phyloP scores from a whole-genome alignment of 2,797 vertebrate species.

The Peromyscus aztecus region DNA sequence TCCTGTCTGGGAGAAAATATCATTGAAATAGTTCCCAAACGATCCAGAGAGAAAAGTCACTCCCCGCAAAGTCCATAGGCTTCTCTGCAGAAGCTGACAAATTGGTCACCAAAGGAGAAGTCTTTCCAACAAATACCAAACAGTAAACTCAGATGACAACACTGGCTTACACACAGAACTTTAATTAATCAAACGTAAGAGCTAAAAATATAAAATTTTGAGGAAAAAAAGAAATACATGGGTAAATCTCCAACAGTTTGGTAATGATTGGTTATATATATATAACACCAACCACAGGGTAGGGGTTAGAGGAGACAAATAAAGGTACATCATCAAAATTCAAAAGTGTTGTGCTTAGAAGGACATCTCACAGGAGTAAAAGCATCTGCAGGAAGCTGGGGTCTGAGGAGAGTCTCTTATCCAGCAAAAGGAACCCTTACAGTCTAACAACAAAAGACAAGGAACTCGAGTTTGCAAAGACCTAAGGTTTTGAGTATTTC shows the following conservation, averaged over 20 bases:
- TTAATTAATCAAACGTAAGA: not conserved
- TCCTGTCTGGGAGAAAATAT: not conserved
- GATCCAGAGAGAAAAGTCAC: not conserved
- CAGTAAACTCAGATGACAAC: not conserved
- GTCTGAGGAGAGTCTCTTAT: not conserved
- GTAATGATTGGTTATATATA: not conserved
- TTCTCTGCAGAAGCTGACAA: conserved; percentile 8
- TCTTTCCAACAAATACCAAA: not conserved
- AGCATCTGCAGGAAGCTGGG: not conserved
- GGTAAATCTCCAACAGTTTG: not conserved
- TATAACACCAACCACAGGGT: not conserved
- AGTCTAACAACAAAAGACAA: not conserved
- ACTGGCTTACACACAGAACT: not conserved
- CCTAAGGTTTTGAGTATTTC: not conserved
- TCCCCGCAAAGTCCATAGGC: not conserved
- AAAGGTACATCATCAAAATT: not conserved
- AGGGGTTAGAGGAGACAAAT: not conserved
- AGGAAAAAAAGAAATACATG: not conserved
- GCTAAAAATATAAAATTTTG: not conserved
- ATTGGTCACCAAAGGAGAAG: not conserved
- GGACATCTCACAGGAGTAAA: not conserved
- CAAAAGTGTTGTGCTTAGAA: not conserved
- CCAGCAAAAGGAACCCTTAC: not conserved
- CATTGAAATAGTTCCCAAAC: not conserved
- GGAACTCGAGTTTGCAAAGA: not conserved